These are phyloP conservation scores for Sclerodermus sp. DNA, from an alignment of 2,888 invertebrate genomes.

Conservation along the genomic window DNA sequence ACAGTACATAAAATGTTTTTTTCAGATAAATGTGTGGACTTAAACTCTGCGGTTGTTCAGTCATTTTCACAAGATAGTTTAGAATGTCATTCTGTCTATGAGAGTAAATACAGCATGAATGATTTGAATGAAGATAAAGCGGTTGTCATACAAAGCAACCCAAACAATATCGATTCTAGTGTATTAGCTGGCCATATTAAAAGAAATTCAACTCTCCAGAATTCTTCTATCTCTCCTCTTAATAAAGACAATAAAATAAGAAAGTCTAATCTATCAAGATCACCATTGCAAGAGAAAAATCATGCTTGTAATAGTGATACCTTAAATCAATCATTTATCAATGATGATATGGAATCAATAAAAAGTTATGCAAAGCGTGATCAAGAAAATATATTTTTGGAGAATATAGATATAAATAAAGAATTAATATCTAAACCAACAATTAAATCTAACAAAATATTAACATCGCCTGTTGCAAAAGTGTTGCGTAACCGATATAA, in stretches of 20 bases:
- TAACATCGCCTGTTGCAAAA: no score
- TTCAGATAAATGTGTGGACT: not conserved
- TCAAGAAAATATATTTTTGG: no score
- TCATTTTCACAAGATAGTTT: not conserved
- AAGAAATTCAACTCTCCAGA: not conserved
- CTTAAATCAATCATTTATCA: no score
- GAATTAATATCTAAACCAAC: not conserved
- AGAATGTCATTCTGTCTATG: not conserved
- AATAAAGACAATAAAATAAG: no score
- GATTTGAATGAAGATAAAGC: not conserved
- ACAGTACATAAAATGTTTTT: no score
- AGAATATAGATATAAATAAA: no score
- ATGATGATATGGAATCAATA: no score
- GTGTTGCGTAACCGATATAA: slow-evolving; percentile 19
- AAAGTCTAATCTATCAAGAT: no score
- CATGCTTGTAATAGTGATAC: no score
- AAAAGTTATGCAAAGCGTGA: no score
- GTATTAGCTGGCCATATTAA: slow-evolving; percentile 9
- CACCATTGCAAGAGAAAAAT: no score
- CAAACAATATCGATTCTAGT: slow-evolving; percentile 5
- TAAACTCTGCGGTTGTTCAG: not conserved
- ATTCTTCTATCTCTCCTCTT: no score
- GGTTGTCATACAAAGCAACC: not conserved
- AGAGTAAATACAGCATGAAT: not conserved
- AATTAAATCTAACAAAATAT: not conserved